These are phyloP conservation scores for Plumapathes pennacea DNA, from an alignment of 92 coral and sea anemone genomes.

Conservation along the genomic window DNA sequence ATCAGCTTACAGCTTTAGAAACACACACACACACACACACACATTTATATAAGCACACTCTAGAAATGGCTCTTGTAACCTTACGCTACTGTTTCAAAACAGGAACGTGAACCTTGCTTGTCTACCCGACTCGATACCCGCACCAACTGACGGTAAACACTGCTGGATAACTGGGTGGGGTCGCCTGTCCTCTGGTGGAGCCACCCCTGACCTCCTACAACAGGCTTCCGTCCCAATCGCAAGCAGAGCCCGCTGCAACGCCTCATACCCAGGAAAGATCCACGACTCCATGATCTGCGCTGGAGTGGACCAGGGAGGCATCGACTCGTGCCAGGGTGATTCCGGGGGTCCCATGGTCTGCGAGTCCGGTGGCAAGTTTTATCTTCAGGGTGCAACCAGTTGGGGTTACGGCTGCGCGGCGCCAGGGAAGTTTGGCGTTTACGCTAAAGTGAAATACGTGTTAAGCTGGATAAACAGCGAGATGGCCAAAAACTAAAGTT, in stretches of 20 bases:
- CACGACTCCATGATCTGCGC: slow-evolving; percentile 59
- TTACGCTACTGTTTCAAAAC: too few species aligned
- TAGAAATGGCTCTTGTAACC: too few species aligned
- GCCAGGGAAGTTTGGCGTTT: slow-evolving; percentile 40
- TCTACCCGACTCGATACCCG: slow-evolving; percentile 29
- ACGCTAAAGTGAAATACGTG: slow-evolving; percentile 32
- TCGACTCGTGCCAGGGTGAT: slow-evolving; percentile 66
- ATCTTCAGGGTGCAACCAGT: slow-evolving; percentile 48
- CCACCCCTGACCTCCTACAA: slow-evolving; percentile 28
- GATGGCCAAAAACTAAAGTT: too few species aligned
- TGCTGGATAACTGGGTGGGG: slow-evolving; percentile 68
- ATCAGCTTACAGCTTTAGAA: too few species aligned
- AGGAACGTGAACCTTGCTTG: slow-evolving; percentile 49
- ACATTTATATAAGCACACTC: too few species aligned
- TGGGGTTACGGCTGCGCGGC: slow-evolving; percentile 33
- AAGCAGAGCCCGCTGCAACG: slow-evolving; percentile 15
- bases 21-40: too few species aligned
- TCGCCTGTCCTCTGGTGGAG: slow-evolving; percentile 35
- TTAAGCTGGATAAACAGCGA: slow-evolving; percentile 11
- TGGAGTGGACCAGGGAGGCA: slow-evolving; percentile 55
- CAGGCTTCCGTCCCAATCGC: slow-evolving; percentile 54
- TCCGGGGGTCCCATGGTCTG: slow-evolving; percentile 40
- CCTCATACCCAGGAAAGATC: slow-evolving; percentile 20
- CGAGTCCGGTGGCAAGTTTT: slow-evolving; percentile 44
- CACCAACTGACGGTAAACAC: slow-evolving; percentile 7